These are phyloP conservation scores for Danio aesculapii DNA, from an alignment of 2,797 vertebrate species.

Conservation along the genomic window DNA sequence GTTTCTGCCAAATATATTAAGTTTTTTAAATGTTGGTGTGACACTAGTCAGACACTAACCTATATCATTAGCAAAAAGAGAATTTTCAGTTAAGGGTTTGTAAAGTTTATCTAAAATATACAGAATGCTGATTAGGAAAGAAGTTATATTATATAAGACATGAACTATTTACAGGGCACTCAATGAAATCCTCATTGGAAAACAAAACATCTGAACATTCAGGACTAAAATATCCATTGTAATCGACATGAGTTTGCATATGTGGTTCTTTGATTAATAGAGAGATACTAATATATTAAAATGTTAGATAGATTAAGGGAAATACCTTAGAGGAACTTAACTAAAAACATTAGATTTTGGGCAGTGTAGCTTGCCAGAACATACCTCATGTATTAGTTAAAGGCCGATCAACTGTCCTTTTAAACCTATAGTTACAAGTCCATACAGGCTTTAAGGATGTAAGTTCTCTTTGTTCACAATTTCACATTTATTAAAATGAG, in stretches of 20 bases:
- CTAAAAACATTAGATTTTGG: background rate
- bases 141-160: no score
- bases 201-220: no score
- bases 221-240: no score
- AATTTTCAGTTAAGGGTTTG: background rate
- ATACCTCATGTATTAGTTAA: background rate
- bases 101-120: background rate
- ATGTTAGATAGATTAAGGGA: no score
- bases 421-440: background rate
- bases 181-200: no score
- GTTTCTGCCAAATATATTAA: background rate
- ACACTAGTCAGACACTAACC: background rate
- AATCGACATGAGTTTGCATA: no score
- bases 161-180: no score
- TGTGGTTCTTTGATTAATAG: no score
- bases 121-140: no score
- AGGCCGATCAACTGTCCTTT: background rate
- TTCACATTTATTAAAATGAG: conserved; percentile 43
- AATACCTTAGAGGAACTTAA: no score
- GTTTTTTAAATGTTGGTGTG: background rate
- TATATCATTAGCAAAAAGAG: background rate
- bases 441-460: background rate
- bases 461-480: background rate
- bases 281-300: no score
- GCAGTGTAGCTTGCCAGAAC: background rate